phyloP scores from a whole-genome alignment of 2,797 vertebrate species.

The Nasua narica region DNA sequence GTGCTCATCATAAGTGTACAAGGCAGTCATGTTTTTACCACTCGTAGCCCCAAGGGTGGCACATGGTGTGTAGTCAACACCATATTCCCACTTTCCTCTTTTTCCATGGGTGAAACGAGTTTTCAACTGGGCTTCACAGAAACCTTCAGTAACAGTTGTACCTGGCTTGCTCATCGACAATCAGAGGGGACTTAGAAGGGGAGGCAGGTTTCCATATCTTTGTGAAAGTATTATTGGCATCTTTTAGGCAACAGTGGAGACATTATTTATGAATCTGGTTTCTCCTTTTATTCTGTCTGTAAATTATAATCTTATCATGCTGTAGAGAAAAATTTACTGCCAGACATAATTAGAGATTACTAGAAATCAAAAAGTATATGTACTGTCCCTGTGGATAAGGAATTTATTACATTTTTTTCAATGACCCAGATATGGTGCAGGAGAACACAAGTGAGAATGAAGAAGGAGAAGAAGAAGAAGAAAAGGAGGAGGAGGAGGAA shows the following conservation, averaged over 20 bases:
- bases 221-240: neutral
- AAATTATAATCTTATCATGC: slow-evolving; percentile 32
- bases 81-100: neutral
- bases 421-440: neutral
- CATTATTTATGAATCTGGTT: slow-evolving; percentile 45
- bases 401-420: slow-evolving; percentile 18
- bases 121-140: neutral
- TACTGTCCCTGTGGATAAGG: neutral
- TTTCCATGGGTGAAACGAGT: neutral
- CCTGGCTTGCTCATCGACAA: neutral
- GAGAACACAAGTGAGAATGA: neutral
- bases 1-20: neutral
- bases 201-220: neutral
- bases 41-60: neutral
- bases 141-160: too few species aligned
- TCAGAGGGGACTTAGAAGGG: neutral
- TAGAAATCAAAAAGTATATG: neutral
- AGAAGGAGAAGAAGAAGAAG: neutral
- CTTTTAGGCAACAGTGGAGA: neutral
- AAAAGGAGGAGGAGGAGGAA: neutral
- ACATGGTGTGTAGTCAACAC: neutral
- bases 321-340: slow-evolving; percentile 5
- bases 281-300: slow-evolving; percentile 31
- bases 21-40: neutral
- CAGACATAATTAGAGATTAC: slow-evolving; percentile 19